Base-by-base conservation (phyloP, 2,113 vertebrate species). In the Phaethornis superciliosus region DNA sequence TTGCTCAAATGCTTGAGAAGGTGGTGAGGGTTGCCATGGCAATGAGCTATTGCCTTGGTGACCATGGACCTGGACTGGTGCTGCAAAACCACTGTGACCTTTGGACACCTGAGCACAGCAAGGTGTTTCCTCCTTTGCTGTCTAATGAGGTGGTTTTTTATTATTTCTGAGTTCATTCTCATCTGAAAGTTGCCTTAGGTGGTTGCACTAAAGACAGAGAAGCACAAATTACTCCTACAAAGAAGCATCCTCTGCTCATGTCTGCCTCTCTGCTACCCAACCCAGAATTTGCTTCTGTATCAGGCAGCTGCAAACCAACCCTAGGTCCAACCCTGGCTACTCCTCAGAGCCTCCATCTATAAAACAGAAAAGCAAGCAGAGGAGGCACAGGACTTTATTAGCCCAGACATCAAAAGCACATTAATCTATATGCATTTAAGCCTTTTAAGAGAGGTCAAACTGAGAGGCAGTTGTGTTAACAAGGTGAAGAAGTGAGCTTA, bases 1-100 rank as follows among this genome's bases (percentile, higher is more conserved):
- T 60, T 68, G 76, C 71, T 79, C 44, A 81, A 52, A 79, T 30
- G 83, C 93, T 44, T 13, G 75, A 47, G 94, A 79, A 89, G 68
- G 85, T 67, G 89, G 60, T 2, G 5, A 58, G 63, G 1, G 95
- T 97, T 96, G 85, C 95, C 96, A 95, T 96, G 91, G 94, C 71
- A 18, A 97, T 90, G 56, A 89, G 93, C 51, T 75, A 96, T 91
- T 9, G 88, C 95, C 95, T 59, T 81, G 94, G 91, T 95, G 95
- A 96, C 93, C 3, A 2, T 12, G 81, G 83, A 30, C 91, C 89
- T 33, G 28, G 64, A 6, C 55, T 10, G 20, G 52, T 19, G 86
- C 94, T 65, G 87, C 65, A 46, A 8, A 56, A 83, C 67, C 91
- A 19, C 60, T 3, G 28, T 3, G 35, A 89, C 95, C 91, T 35